Conservation (phyloP, 2,797 vertebrate genomes). For the Thaleichthys pacificus region DNA sequence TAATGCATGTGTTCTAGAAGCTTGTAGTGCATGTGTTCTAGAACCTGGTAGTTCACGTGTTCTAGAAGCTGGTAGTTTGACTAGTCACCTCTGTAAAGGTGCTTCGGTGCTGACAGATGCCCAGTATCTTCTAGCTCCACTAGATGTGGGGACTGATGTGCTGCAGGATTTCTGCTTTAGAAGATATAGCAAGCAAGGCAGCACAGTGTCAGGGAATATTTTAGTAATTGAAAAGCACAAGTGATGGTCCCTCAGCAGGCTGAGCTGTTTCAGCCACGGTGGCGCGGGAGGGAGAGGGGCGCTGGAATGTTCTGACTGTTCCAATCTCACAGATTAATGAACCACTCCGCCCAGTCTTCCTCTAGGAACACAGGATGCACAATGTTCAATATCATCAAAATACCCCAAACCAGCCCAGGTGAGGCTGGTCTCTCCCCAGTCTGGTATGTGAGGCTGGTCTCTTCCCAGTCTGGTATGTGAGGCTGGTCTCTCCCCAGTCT, state of each 20-base stretch:
- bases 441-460: too few relatives aligned
- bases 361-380: slow-evolving; percentile 58
- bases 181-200: slow-evolving; percentile 41
- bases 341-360: slow-evolving; percentile 60
- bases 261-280: slow-evolving; percentile 61
- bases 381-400: slow-evolving; percentile 67
- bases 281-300: slow-evolving; percentile 48
- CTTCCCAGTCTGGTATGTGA: too few relatives aligned
- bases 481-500: too few relatives aligned
- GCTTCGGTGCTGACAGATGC: neutral
- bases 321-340: slow-evolving; percentile 77
- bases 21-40: neutral
- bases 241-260: slow-evolving; percentile 51
- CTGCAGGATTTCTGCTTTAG: slow-evolving; percentile 42
- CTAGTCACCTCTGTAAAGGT: neutral
- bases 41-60: neutral
- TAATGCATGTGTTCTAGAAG: neutral
- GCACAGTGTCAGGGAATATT: slow-evolving; percentile 59
- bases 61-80: neutral
- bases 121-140: neutral
- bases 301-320: slow-evolving; percentile 70
- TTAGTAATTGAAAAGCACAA: slow-evolving; percentile 67
- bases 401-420: slow-evolving; percentile 35
- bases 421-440: slow-evolving; percentile 13
- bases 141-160: neutral